Conservation (phyloP, 1,140 invertebrate species). For the Maniola jurtina region DNA sequence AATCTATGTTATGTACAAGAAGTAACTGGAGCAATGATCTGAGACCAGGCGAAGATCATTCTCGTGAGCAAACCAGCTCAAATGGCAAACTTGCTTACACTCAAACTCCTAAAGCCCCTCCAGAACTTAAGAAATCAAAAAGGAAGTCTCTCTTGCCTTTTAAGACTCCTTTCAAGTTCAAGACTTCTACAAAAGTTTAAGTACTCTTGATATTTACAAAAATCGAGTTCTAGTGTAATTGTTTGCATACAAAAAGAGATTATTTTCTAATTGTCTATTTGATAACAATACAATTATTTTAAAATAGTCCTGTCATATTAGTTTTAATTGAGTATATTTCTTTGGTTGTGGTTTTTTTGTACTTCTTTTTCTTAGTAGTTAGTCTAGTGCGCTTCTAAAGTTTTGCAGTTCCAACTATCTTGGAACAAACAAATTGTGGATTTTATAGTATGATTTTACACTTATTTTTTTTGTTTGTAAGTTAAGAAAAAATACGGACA, state of each 20-base stretch:
- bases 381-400: constrained; percentile 14
- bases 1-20: not conserved
- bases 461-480: constrained; percentile 54
- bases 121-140: constrained; percentile 62
- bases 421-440: constrained; percentile 28
- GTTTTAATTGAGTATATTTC: constrained; percentile 4
- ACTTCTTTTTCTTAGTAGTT: constrained; percentile 20
- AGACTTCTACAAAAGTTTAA: constrained; percentile 59
- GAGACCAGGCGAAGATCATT: constrained; percentile 41
- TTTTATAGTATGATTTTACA: constrained; percentile 37
- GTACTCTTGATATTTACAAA: not conserved
- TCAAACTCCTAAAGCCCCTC: constrained; percentile 46
- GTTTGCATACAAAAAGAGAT: not conserved
- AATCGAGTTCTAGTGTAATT: not conserved
- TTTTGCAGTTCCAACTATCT: constrained; percentile 28
- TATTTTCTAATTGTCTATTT: not conserved
- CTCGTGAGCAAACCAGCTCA: constrained; percentile 38
- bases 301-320: constrained; percentile 1
- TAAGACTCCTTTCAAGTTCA: constrained; percentile 77
- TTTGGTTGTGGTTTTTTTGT: constrained; percentile 35
- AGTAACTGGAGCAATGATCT: not conserved
- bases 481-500: constrained; percentile 70
- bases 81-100: constrained; percentile 29
- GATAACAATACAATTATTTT: not conserved
- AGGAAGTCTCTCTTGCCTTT: constrained; percentile 71